A percentile compares a stretch with the other conserved stretches of the same genome.
phyloP scores from a whole-genome alignment of 2,888 invertebrate species.

The Nomada flava region DNA sequence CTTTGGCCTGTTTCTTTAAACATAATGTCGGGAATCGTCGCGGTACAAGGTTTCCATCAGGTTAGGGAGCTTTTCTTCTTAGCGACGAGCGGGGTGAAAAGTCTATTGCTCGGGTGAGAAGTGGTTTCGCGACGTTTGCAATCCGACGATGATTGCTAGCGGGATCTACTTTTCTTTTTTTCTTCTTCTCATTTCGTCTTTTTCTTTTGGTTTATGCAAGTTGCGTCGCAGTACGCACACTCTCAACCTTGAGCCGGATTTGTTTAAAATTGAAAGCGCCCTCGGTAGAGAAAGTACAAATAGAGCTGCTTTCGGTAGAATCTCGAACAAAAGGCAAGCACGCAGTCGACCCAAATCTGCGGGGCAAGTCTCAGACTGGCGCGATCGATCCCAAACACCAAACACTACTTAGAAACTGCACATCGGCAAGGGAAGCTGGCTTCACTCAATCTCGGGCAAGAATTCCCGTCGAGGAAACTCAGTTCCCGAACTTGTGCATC shows the following conservation, averaged over 20 bases:
- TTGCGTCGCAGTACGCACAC: too few species aligned
- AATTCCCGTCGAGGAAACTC: background rate
- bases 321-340: background rate
- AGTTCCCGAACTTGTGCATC: conserved; percentile 17
- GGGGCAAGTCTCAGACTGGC: background rate
- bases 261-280: background rate
- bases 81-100: background rate
- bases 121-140: too few species aligned
- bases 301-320: background rate
- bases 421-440: background rate
- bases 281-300: background rate
- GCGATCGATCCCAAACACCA: background rate
- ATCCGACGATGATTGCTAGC: too few species aligned
- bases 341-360: background rate
- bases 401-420: background rate
- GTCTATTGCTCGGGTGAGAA: too few species aligned
- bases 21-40: background rate
- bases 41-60: background rate
- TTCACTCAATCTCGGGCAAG: background rate
- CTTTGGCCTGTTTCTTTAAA: conserved; percentile 13
- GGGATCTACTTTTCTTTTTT: too few species aligned
- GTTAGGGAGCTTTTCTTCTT: background rate
- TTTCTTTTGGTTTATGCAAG: too few species aligned
- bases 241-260: too few species aligned
- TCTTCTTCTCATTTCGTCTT: too few species aligned